A percentile compares a stretch with the other conserved stretches of the same genome.
Evolutionary conservation across 2,797 vertebrate species (phyloP).

Genomic region (Varecia variegata): DNA sequence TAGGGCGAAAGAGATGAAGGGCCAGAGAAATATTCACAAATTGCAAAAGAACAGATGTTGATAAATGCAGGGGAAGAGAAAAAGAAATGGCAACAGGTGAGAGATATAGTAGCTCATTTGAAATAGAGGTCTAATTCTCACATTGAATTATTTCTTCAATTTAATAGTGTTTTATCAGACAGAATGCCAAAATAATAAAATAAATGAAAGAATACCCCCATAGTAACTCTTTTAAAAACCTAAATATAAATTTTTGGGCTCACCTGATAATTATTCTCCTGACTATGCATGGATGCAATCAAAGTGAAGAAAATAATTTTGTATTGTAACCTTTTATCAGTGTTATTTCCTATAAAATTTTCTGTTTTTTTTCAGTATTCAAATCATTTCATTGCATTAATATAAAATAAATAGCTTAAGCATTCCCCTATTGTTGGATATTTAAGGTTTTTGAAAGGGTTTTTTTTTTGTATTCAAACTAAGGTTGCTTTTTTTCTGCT

Average conservation of each 20-base stretch:
- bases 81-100: neutral
- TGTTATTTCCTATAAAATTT: neutral
- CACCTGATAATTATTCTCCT: neutral
- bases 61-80: neutral
- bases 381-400: neutral
- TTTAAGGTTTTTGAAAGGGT: neutral
- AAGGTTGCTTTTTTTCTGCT: neutral
- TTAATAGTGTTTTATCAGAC: neutral
- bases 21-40: neutral
- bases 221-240: neutral
- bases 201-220: neutral
- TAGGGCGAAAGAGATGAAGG: neutral
- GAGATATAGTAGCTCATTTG: neutral
- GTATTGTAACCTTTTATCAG: neutral
- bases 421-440: neutral
- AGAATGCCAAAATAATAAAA: neutral
- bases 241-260: neutral
- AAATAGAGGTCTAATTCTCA: neutral
- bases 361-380: neutral
- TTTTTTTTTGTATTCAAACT: neutral
- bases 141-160: neutral
- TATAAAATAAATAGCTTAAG: neutral
- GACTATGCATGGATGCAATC: neutral
- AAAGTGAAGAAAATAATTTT: constrained; percentile 36
- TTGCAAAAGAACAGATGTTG: neutral